Conservation (phyloP, 2,797 vertebrate species). For the Brachymystax lenok region DNA sequence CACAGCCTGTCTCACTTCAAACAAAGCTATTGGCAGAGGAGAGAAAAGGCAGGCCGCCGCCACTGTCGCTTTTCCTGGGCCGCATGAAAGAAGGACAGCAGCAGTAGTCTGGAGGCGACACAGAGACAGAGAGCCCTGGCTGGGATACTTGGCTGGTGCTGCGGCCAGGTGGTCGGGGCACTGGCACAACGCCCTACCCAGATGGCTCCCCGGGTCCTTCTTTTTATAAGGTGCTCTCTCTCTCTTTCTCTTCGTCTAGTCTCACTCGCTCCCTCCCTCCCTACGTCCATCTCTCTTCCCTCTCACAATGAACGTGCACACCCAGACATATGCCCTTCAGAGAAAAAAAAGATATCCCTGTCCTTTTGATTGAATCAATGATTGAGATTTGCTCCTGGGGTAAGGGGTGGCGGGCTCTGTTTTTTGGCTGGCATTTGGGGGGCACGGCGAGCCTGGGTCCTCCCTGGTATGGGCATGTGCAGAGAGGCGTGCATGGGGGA, state of each 20-base stretch:
- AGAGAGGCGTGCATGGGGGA: background rate
- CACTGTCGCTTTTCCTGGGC: slow-evolving; percentile 67
- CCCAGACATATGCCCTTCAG: slow-evolving; percentile 50
- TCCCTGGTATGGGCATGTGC: background rate
- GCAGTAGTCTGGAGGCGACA: slow-evolving; percentile 82
- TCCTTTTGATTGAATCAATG: slow-evolving; percentile 28
- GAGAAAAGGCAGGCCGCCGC: slow-evolving; percentile 51
- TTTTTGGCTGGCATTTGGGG: background rate
- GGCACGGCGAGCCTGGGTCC: background rate
- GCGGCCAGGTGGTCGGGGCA: slow-evolving; percentile 90
- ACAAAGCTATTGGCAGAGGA: slow-evolving; percentile 79
- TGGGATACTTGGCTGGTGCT: slow-evolving; percentile 87
- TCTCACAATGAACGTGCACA: slow-evolving; percentile 27
- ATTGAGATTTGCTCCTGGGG: slow-evolving; percentile 2
- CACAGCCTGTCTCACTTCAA: slow-evolving; percentile 76
- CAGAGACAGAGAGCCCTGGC: slow-evolving; percentile 67
- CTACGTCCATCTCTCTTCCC: slow-evolving; percentile 8
- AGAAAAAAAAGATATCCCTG: slow-evolving; percentile 17
- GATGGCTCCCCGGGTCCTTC: slow-evolving; percentile 83
- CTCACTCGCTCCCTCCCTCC: slow-evolving; percentile 12
- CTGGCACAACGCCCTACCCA: slow-evolving; percentile 88
- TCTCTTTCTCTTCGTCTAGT: slow-evolving; percentile 24
- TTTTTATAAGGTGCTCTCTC: slow-evolving; percentile 6
- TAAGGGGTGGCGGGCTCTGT: background rate
- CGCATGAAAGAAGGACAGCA: slow-evolving; percentile 76